These are phyloP conservation scores for Callorhinus ursinus DNA, from an alignment of 2,113 vertebrate genomes.

Conservation along the genomic window DNA sequence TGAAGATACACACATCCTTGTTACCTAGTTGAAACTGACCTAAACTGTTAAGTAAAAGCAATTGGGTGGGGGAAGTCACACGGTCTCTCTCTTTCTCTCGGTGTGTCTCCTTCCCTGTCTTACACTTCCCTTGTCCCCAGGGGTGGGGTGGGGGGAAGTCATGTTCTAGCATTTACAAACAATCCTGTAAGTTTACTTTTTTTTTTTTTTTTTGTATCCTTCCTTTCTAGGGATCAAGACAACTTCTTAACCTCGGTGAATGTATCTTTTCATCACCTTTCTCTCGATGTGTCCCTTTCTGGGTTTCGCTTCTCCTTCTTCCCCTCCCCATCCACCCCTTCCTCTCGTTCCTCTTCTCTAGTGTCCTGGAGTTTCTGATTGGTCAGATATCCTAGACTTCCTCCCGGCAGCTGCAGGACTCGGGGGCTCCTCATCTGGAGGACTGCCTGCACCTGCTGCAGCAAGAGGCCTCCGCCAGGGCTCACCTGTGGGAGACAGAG, in stretches of 20 bases:
- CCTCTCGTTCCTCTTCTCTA: background rate
- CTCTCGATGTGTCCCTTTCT: background rate
- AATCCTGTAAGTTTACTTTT: background rate
- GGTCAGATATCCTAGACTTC: background rate
- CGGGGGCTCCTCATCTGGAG: background rate
- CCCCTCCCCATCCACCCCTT: accelerated
- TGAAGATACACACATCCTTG: constrained; percentile 86
- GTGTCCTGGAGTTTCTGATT: background rate
- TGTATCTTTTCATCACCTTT: background rate
- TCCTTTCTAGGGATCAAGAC: background rate
- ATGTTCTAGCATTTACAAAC: background rate
- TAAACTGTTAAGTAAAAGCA: constrained; percentile 79
- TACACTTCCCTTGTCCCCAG: background rate
- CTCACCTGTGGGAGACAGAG: too few species aligned
- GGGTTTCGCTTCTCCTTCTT: background rate
- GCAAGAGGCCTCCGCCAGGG: background rate
- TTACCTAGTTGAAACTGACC: constrained; percentile 88
- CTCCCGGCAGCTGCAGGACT: background rate
- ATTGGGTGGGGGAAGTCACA: constrained; percentile 52
- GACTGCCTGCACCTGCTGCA: accelerated
- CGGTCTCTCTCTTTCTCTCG: background rate
- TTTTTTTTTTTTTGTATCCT: background rate
- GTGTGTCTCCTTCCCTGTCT: background rate
- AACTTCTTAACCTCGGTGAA: background rate
- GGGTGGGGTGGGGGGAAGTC: background rate